These are phyloP conservation scores for Drosophila subquinaria DNA, from an alignment of 2,888 invertebrate species.

Conservation along the genomic window DNA sequence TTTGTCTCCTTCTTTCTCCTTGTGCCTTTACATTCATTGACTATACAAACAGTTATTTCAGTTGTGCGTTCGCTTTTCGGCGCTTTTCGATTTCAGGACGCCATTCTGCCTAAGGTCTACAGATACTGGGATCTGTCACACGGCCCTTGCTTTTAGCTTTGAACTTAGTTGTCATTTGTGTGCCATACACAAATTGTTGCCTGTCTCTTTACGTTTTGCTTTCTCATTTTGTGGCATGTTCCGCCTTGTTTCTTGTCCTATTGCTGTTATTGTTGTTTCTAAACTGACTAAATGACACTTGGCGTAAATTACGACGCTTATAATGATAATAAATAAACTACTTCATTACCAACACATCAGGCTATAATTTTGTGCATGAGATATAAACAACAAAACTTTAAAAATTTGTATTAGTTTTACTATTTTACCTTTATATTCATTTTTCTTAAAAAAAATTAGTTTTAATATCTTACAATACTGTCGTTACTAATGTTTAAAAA, in stretches of 20 bases:
- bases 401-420: neutral
- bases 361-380: slow-evolving; percentile 1
- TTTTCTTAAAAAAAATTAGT: too few relatives aligned
- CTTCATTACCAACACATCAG: slow-evolving; percentile 23
- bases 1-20: slow-evolving; percentile 2
- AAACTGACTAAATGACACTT: slow-evolving; percentile 60
- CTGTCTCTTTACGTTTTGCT: slow-evolving; percentile 42
- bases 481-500: too few relatives aligned
- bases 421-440: neutral
- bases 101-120: slow-evolving; percentile 7
- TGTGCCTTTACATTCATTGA: slow-evolving; percentile 53
- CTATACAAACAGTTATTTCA: slow-evolving; percentile 66
- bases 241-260: slow-evolving; percentile 49
- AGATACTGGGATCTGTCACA: slow-evolving; percentile 17
- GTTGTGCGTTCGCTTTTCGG: slow-evolving; percentile 37
- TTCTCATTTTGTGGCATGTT: slow-evolving; percentile 75
- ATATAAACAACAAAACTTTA: neutral
- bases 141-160: slow-evolving; percentile 68
- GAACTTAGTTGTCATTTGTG: slow-evolving; percentile 69
- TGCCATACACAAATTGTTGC: slow-evolving; percentile 45
- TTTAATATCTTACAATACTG: neutral
- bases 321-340: slow-evolving; percentile 80
- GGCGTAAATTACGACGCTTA: slow-evolving; percentile 65
- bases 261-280: slow-evolving; percentile 21
- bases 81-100: slow-evolving; percentile 40